Percentiles rank a stretch among this genome's conserved stretches.
Evolutionary conservation across 2,113 vertebrate species (phyloP).

Genomic region (Dinomys branickii): DNA sequence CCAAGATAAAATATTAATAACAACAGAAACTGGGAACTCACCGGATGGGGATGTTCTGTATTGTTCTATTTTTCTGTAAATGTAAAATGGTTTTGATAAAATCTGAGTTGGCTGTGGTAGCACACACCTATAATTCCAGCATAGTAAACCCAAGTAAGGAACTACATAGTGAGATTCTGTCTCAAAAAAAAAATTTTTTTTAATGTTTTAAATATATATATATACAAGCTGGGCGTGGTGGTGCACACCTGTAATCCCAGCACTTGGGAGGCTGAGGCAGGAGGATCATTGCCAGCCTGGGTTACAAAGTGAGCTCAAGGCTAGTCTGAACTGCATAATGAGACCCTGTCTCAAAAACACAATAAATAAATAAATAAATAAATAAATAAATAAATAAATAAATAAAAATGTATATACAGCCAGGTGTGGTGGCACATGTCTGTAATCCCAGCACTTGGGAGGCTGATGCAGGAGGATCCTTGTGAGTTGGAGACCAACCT

Average conservation of each 20-base stretch:
- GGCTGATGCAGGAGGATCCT: background rate
- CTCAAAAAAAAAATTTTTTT: too few relatives aligned
- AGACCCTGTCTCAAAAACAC: too few relatives aligned
- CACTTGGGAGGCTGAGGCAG: too few relatives aligned
- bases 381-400: too few relatives aligned
- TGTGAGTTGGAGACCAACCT: background rate
- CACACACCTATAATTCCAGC: background rate
- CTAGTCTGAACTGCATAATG: too few relatives aligned
- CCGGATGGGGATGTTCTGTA: background rate
- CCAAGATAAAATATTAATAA: background rate
- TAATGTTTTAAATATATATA: too few relatives aligned
- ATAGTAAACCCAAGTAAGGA: background rate
- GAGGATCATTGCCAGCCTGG: too few relatives aligned
- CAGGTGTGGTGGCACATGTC: too few relatives aligned
- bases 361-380: too few relatives aligned
- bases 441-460: background rate
- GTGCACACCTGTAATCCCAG: too few relatives aligned
- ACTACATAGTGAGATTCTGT: background rate
- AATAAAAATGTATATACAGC: background rate
- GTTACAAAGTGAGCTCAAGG: too few relatives aligned
- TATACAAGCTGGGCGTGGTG: too few relatives aligned
- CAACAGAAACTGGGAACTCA: background rate
- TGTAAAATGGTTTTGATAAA: background rate
- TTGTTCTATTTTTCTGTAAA: background rate
- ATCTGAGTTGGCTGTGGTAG: background rate